Evolutionary conservation across 2,797 vertebrate genomes (phyloP).

Genomic region (Pangasius krempfi): DNA sequence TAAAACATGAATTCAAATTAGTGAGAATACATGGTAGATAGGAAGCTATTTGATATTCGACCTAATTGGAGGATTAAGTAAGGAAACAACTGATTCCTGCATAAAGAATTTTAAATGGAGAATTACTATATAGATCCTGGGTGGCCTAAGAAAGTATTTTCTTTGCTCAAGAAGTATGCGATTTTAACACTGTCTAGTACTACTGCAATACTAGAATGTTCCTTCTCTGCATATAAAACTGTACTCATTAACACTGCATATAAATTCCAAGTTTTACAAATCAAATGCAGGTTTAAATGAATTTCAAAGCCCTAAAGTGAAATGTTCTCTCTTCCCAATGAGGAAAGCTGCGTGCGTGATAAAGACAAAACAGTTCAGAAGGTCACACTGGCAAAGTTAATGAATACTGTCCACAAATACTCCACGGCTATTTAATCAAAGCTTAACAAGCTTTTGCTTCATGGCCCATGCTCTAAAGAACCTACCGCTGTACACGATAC

Average conservation of each 20-base stretch:
- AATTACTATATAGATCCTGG: neutral
- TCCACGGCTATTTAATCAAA: slow-evolving; percentile 40
- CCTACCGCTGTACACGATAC: neutral
- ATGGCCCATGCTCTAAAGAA: slow-evolving; percentile 11
- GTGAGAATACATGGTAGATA: neutral
- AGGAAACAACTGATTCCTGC: neutral
- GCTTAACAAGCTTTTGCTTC: slow-evolving; percentile 19
- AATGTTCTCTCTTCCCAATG: slow-evolving; percentile 20
- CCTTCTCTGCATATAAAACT: neutral
- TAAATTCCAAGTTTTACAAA: neutral
- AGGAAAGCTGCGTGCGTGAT: neutral
- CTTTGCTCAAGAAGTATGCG: neutral
- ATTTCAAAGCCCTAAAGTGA: slow-evolving; percentile 5
- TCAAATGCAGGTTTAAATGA: neutral
- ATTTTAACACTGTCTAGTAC: neutral
- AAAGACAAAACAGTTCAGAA: slow-evolving; percentile 35
- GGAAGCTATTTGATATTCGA: neutral
- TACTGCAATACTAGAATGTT: neutral
- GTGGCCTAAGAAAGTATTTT: neutral
- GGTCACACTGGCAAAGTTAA: slow-evolving; percentile 40
- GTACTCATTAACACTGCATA: neutral
- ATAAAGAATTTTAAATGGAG: neutral
- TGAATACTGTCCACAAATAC: slow-evolving; percentile 34
- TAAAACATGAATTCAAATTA: no score
- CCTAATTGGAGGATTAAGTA: neutral